A percentile compares a stretch with the other conserved stretches of the same genome.
Conservation (phyloP, 92 coral and sea anemone species). For the Porites lobata region DNA sequence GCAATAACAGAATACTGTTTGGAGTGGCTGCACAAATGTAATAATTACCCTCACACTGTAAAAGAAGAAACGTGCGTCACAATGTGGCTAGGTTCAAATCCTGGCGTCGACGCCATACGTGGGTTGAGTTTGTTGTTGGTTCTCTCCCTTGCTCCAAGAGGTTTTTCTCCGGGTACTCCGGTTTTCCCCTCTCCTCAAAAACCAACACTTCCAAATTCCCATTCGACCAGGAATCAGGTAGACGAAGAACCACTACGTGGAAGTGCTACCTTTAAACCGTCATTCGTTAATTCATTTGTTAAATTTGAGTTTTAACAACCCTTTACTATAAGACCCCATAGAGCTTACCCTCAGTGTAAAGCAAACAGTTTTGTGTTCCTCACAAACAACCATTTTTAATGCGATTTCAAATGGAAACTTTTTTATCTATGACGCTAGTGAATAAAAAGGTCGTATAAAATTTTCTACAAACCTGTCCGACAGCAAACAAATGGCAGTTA, state of each 20-base stretch:
- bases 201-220: no score
- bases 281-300: no score
- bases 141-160: no score
- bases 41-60: slow-evolving; percentile 81
- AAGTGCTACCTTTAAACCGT: no score
- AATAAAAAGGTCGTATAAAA: neutral
- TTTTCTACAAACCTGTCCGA: slow-evolving; percentile 78
- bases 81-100: neutral
- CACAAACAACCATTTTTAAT: neutral
- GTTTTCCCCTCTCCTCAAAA: no score
- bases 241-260: no score
- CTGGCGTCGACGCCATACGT: neutral
- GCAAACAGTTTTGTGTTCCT: neutral
- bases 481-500: slow-evolving; percentile 96
- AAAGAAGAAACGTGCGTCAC: neutral
- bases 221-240: no score
- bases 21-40: slow-evolving; percentile 95
- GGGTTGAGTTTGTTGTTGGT: no score
- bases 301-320: no score
- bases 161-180: no score
- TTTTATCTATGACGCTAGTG: neutral
- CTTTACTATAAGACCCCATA: no score
- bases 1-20: slow-evolving; percentile 85
- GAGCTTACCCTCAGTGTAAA: no score
- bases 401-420: neutral